Evolutionary conservation across 2,797 vertebrate genomes (phyloP).

Genomic region (Sebastiscus albofasciatus): DNA sequence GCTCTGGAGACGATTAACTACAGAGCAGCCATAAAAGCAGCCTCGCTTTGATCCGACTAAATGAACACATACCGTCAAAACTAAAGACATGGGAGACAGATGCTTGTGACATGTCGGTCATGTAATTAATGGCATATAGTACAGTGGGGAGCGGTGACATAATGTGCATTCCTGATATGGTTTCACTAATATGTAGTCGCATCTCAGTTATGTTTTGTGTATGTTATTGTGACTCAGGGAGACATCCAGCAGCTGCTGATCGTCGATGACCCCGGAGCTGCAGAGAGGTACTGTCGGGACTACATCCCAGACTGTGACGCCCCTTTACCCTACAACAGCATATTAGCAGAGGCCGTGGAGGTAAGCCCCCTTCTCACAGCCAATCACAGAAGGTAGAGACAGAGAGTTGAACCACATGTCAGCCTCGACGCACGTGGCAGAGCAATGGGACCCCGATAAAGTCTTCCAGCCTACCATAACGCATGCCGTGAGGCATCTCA

Average conservation of each 20-base stretch:
- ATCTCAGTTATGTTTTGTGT: constrained; percentile 7
- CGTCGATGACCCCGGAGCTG: constrained; percentile 83
- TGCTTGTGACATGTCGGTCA: constrained; percentile 7
- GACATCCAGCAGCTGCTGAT: constrained; percentile 93
- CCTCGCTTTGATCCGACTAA: constrained; percentile 71
- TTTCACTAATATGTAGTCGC: not conserved
- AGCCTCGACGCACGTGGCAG: not conserved
- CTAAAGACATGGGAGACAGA: constrained; percentile 26
- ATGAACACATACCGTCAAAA: constrained; percentile 26
- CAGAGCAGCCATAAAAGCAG: constrained; percentile 45
- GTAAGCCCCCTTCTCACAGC: constrained; percentile 45
- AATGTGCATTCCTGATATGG: constrained; percentile 5
- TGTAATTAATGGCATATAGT: constrained; percentile 10
- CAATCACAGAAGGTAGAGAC: not conserved
- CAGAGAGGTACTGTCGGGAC: constrained; percentile 86
- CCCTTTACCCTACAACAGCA: constrained; percentile 77
- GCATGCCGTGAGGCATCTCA: constrained; percentile 2
- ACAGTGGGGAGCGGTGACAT: not conserved
- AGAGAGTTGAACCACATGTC: not conserved
- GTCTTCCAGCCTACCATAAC: not conserved
- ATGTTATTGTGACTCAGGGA: constrained; percentile 79
- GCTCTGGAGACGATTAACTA: constrained; percentile 67
- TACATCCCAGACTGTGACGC: constrained; percentile 88
- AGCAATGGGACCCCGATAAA: not conserved
- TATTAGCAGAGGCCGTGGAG: constrained; percentile 76